Evolutionary conservation across 2,888 invertebrate species (phyloP), one percentile per base, ranked within the genome.

Genomic region (Chaetogeoica ovagalla): DNA sequence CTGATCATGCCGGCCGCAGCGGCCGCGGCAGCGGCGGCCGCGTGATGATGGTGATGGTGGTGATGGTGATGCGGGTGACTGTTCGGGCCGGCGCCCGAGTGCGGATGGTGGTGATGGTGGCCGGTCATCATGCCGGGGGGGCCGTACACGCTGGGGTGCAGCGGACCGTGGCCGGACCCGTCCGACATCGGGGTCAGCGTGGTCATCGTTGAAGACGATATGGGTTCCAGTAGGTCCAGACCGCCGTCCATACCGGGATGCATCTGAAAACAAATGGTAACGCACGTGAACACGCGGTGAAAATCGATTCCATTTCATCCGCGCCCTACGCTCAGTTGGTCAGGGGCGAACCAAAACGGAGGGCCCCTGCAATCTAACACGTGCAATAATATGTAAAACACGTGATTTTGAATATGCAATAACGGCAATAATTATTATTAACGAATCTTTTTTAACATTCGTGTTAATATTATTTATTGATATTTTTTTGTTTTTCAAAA

Each of bases 211-310:
- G 94, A 92, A 60, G 94, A 92, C 0, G 90, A 90, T 82, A 92
- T 89, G 23, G 96, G 95, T 86, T 96, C 96, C 85, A 96, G 87
- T 94, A 96, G 95, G 86, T 96, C 96, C 85, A 96, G 88, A 19
- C 95, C 94, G 86, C 95, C 94, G 86, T 96, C 96, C 95, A 96
- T 96, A 73, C 93, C 93, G 84, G 93, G 94, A 84, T 93, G 94
- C 95, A 96, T 96, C 95, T 96, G 91, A 52, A 89, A 89, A 84
- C 85, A 23, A 72, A 19, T 59, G 0, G 15, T 17, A 15, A 57
- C 37, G 5, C 21, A 57, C n/a, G 5, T 37, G 15, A 55, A 9
- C 2, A 9, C 37, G 23, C 30, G 43, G 43, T 43, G 43, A 43
- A 43, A 7, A 9, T 30, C 30, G 30, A 30, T 30, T 30, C 4